Evolutionary conservation across 1,140 invertebrate genomes (phyloP), one percentile per base, ranked within the genome.

Genomic region (Hesperophylax magnus): DNA sequence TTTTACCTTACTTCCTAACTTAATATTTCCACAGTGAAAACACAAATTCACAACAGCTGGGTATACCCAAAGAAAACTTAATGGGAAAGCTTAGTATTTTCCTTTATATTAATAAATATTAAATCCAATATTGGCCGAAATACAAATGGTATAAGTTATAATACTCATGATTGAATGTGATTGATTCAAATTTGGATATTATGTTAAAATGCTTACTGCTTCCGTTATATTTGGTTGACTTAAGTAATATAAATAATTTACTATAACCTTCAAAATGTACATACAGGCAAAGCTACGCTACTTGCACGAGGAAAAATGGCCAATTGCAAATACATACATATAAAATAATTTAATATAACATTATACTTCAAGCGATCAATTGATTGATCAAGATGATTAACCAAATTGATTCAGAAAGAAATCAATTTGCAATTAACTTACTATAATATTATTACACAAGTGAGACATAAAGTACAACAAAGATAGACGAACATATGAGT

Each of bases 401-500:
- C 71, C 56, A 58, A 75, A 75, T 79, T 77, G 79, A 81, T 63
- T 80, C 75, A 63, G 53, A 78, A 69, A 82, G 75, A 80, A 82
- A 82, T 78, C 75, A 80, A 80, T 76, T 80, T 80, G 81, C 78
- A 82, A 80, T 79, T 72, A 74, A 82, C 78, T 80, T 78, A 82
- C 75, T 60, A 77, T 82, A 67, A 58, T 79, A 79, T 69, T 74
- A 79, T 79, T 83, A 79, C 78, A 79, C 78, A 80, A 80, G 78
- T 74, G 82, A 80, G 80, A 84, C 82, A 83, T 80, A 83, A 83
- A 83, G 79, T 83, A 83, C 82, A 83, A 83, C 82, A 83, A 81
- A 83, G 79, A 82, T 80, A 83, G 82, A 83, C 82, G 77, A 83
- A 83, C 82, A 81, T 83, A 83, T 83, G 82, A 83, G 82, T 83